Conservation (phyloP, 2,113 vertebrate genomes). For the Lophius piscatorius region DNA sequence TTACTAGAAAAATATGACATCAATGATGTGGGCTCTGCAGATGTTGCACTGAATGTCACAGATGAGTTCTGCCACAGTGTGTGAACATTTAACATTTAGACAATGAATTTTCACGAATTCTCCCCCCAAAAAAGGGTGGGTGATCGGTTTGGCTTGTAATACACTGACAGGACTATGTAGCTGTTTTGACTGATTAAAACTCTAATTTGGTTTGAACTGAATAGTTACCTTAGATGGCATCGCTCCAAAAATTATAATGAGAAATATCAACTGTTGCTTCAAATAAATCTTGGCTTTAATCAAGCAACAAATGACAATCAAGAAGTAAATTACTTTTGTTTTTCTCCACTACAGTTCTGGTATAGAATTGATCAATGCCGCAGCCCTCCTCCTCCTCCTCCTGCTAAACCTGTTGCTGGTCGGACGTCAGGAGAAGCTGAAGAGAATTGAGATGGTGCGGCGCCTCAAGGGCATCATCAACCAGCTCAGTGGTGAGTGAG, state of each 20-base stretch:
- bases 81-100: too few species aligned
- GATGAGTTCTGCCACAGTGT: too few species aligned
- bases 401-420: constrained; percentile 90
- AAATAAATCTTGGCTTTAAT: background rate
- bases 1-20: too few species aligned
- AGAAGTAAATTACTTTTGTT: constrained; percentile 5
- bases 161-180: too few species aligned
- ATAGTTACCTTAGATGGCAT: too few species aligned
- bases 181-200: background rate
- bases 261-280: background rate
- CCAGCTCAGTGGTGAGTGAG: constrained; percentile 87
- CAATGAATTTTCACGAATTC: too few species aligned
- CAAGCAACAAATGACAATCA: background rate
- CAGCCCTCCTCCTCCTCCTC: constrained; percentile 88
- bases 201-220: background rate
- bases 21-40: too few species aligned
- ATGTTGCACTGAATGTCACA: too few species aligned
- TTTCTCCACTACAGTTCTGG: constrained; percentile 81
- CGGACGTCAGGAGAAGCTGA: constrained; percentile 88
- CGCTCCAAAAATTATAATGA: background rate
- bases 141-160: too few species aligned
- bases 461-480: constrained; percentile 88
- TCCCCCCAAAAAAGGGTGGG: too few species aligned
- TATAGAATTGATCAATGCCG: constrained; percentile 89
- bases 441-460: constrained; percentile 87